phyloP scores from a whole-genome alignment of 1,140 invertebrate genomes.

The Aphis craccivora region DNA sequence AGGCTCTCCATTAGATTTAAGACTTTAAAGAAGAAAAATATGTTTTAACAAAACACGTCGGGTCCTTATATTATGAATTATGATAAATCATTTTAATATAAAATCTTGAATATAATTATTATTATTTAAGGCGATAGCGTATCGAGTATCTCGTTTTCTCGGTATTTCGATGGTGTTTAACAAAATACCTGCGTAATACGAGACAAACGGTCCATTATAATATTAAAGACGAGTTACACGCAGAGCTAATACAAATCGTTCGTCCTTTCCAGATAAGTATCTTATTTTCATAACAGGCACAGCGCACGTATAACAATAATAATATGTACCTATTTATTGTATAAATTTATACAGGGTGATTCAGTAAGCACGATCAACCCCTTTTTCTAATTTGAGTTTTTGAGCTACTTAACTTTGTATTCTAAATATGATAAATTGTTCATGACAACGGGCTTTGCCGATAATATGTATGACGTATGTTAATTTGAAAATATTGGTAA shows the following conservation, averaged over 20 bases:
- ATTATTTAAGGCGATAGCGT: neutral
- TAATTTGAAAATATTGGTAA: too few species aligned
- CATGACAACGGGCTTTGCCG: too few species aligned
- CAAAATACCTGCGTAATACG: slow-evolving; percentile 27
- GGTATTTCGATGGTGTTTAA: slow-evolving; percentile 26
- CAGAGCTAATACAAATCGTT: neutral
- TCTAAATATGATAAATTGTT: too few species aligned
- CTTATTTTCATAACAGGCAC: neutral
- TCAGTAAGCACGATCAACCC: too few species aligned
- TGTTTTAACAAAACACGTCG: neutral
- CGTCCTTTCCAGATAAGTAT: neutral
- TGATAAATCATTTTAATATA: neutral
- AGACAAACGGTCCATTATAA: neutral
- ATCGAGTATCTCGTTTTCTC: slow-evolving; percentile 22
- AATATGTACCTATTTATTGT: neutral
- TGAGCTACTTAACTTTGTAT: too few species aligned
- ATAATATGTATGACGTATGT: too few species aligned
- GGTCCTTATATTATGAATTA: neutral
- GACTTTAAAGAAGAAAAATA: neutral
- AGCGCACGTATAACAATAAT: neutral
- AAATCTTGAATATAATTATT: neutral
- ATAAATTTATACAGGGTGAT: neutral
- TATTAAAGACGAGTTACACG: neutral
- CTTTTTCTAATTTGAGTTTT: too few species aligned
- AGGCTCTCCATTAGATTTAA: neutral